Evolutionary conservation across 2,113 vertebrate genomes (phyloP), one percentile per base, ranked within the genome.

Genomic region (Notothenia coriiceps): DNA sequence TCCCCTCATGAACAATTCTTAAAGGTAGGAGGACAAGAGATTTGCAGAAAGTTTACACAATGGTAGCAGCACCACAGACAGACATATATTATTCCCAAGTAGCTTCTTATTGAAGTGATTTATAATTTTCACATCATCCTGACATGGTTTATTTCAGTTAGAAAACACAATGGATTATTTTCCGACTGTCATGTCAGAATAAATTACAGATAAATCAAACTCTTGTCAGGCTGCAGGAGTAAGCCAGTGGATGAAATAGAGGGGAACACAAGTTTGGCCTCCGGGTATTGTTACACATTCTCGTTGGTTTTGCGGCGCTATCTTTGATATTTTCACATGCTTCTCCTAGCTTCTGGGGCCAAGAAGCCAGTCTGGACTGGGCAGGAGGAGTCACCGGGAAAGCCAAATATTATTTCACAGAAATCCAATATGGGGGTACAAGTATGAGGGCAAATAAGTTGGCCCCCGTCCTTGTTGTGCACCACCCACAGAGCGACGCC

Each of bases 401-500:
- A 93, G 33, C 74, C 67, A 93, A 94, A 95, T 92, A 94, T 94
- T 94, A 90, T 92, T 91, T 83, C 74, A 83, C 52, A 74, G 88
- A 91, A 93, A 92, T 88, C 77, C 67, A 94, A 92, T 91, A 93
- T 87, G 80, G 75, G 88, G 89, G 86, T 86, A 92, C 66, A 86
- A 84, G 90, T 80, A 82, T 88, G 86, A 94, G 90, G 92, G 88
- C 77, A 89, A 92, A 95, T 93, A 91, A 68, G 76, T 79, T 86
- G 82, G 86, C 84, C 79, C 44, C 63, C 57, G 52, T 85, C 62
- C 86, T 81, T 6, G 69, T 57, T 88, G 88, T 67, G 63, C 70
- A 89, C 91, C 92, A 92, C 93, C 93, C 89, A 93, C 87, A 15
- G 75, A 82, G 90, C 15, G 52, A 83, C 50, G 15, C 79, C 78